A percentile compares a stretch with the other conserved stretches of the same genome.
These are phyloP conservation scores for Exocentrus adspersus DNA, from an alignment of 2,888 invertebrate genomes.

Conservation along the genomic window DNA sequence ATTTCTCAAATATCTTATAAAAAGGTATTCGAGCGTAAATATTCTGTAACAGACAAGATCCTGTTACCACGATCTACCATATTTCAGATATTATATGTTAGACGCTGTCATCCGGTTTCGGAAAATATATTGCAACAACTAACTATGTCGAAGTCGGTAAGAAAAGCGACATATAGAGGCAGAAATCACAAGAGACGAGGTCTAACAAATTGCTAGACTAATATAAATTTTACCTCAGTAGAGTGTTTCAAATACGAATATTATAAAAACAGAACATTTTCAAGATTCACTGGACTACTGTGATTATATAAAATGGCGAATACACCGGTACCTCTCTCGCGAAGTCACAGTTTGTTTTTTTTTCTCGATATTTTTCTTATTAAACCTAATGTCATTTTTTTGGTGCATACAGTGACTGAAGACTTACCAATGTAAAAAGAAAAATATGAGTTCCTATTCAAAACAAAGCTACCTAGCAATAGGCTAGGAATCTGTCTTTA, in stretches of 20 bases:
- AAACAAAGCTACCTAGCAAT: too few relatives aligned
- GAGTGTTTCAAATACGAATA: too few relatives aligned
- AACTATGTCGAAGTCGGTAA: slow-evolving; percentile 20
- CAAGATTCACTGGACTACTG: too few relatives aligned
- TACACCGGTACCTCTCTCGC: too few relatives aligned
- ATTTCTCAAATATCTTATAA: not conserved
- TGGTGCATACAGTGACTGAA: too few relatives aligned
- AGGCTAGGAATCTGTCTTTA: not conserved
- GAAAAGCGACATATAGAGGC: slow-evolving; percentile 27
- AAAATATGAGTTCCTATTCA: too few relatives aligned
- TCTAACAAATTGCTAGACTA: slow-evolving; percentile 29
- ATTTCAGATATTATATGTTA: slow-evolving; percentile 7
- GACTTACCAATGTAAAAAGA: too few relatives aligned
- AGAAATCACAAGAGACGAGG: slow-evolving; percentile 27
- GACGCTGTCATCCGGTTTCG: not conserved
- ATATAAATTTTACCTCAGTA: slow-evolving; percentile 33
- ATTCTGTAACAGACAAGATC: not conserved
- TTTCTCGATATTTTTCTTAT: too few relatives aligned
- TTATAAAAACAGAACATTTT: too few relatives aligned
- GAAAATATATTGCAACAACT: not conserved
- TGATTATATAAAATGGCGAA: too few relatives aligned
- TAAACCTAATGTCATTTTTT: too few relatives aligned
- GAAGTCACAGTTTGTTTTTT: too few relatives aligned
- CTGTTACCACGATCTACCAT: slow-evolving; percentile 1
- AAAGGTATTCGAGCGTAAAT: not conserved